These are phyloP conservation scores for Drosophila ogumai DNA, from an alignment of 1,140 invertebrate genomes.

Conservation along the genomic window DNA sequence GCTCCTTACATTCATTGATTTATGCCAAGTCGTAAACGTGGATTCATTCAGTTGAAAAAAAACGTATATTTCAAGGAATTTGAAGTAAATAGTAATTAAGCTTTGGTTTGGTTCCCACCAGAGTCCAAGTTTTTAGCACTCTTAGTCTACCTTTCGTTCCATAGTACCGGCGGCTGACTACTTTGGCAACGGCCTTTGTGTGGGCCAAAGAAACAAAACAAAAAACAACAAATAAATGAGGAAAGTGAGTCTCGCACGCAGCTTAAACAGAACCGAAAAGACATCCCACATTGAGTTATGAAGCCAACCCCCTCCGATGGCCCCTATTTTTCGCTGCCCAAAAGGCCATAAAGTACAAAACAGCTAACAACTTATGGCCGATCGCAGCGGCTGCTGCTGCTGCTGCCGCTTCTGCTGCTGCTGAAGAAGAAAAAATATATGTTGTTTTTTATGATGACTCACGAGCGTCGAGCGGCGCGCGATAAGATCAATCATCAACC, in stretches of 20 bases:
- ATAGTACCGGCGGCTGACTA: constrained; percentile 30
- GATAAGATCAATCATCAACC: constrained; percentile 80
- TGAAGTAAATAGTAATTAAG: constrained; percentile 20
- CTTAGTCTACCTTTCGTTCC: constrained; percentile 21
- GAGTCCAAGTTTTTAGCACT: background rate
- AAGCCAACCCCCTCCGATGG: constrained; percentile 48
- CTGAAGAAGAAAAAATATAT: constrained; percentile 52
- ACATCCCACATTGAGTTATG: constrained; percentile 75
- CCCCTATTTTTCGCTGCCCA: constrained; percentile 49
- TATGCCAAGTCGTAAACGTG: constrained; percentile 27
- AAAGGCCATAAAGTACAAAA: constrained; percentile 74
- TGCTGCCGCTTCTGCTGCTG: constrained; percentile 42
- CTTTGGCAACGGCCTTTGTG: constrained; percentile 67
- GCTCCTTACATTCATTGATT: constrained; percentile 15
- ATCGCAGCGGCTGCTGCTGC: constrained; percentile 50
- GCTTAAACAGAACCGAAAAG: constrained; percentile 59
- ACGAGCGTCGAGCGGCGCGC: constrained; percentile 51
- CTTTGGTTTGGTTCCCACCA: constrained; percentile 24
- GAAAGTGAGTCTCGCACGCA: constrained; percentile 65
- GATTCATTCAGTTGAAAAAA: background rate
- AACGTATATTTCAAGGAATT: constrained; percentile 6
- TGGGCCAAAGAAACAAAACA: constrained; percentile 36
- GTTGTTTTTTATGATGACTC: constrained; percentile 71
- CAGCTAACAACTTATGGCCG: constrained; percentile 75
- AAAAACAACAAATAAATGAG: constrained; percentile 18